phyloP scores from a whole-genome alignment of 2,888 invertebrate species.

The Ganaspis brasiliensis region DNA sequence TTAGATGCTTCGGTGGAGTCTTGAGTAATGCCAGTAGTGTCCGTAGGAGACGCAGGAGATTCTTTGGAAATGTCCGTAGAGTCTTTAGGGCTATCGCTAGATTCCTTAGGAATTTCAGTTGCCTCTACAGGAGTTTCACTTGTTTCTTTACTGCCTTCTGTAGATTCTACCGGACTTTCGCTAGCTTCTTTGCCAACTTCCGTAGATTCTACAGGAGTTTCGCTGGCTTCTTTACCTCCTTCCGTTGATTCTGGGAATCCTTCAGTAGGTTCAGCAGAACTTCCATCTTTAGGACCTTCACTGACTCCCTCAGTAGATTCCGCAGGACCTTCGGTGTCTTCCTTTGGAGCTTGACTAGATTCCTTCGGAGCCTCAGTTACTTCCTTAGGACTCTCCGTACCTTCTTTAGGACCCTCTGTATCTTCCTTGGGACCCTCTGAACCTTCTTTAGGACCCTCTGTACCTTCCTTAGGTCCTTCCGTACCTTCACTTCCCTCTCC shows the following conservation, averaged over 20 bases:
- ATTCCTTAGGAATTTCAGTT: constrained; percentile 48
- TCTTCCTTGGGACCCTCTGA: constrained; percentile 44
- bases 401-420: constrained; percentile 36
- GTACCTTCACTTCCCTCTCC: constrained; percentile 30
- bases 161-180: constrained; percentile 44
- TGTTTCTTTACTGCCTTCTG: constrained; percentile 43
- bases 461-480: constrained; percentile 24
- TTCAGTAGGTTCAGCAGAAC: constrained; percentile 11
- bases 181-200: constrained; percentile 54
- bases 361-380: constrained; percentile 32
- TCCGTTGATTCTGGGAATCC: constrained; percentile 19
- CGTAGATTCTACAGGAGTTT: constrained; percentile 42
- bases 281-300: neutral
- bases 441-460: constrained; percentile 43
- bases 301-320: constrained; percentile 42
- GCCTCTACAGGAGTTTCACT: constrained; percentile 13
- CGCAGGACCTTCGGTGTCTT: constrained; percentile 34
- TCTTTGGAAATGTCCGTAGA: constrained; percentile 46
- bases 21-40: constrained; percentile 12
- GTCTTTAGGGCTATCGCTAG: constrained; percentile 48
- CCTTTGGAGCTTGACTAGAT: constrained; percentile 24
- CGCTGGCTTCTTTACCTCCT: constrained; percentile 25
- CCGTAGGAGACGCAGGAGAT: neutral
- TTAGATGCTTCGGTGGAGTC: constrained; percentile 44
- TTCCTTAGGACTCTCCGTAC: constrained; percentile 34